Base-by-base conservation (phyloP, 2,888 invertebrate species). In the Andrena bicolor region DNA sequence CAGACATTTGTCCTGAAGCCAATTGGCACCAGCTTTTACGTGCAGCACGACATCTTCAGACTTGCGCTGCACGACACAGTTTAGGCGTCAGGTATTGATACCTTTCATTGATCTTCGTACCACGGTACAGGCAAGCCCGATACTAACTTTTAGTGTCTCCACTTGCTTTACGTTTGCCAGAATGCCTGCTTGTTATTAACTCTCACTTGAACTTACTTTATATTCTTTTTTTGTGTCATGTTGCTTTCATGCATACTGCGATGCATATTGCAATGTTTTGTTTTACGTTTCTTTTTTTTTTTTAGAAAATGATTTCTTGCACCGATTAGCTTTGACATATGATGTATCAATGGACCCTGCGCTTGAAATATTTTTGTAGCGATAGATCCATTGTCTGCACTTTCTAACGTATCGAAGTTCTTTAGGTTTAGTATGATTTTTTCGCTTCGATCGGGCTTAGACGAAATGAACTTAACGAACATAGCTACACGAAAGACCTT, bases 21-120 rank as follows among this genome's bases (percentile, higher is more conserved):
- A 90, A 96, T 97, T 94, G 97, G 96, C 94, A 97, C 96, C 94
- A 97, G 97, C 94, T 99, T 97, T 96, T 98, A 97, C 95, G 97
- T 99, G 94, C 97, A 98, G 95, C 98, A 99, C 94, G 99, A 99
- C 95, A 96, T 98, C 94, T 99, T 99, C 96, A 96, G 99, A 94
- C 96, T 99, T 94, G 97, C 97, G 90, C 96, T 99, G 91, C 98
- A 99, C 95, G 97, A 98, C 95, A 94, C 95, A 84, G 94, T 96
- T 93, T 96, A 96, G 94, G 94, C 88, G 85, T 86, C 89, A 90
- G 90, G 90, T 92, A 92, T 80, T 80, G 86, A 89, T 91, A 41
- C 41, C 87, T 86, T 88, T 89, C 84, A 79, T 87, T 89, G 90
- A 90, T 91, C 90, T 91, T 86, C 89, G 85, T 85, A 88, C 84